Evolutionary conservation across 2,797 vertebrate species (phyloP), one percentile per base, ranked within the genome.

Genomic region (Molossus molossus): DNA sequence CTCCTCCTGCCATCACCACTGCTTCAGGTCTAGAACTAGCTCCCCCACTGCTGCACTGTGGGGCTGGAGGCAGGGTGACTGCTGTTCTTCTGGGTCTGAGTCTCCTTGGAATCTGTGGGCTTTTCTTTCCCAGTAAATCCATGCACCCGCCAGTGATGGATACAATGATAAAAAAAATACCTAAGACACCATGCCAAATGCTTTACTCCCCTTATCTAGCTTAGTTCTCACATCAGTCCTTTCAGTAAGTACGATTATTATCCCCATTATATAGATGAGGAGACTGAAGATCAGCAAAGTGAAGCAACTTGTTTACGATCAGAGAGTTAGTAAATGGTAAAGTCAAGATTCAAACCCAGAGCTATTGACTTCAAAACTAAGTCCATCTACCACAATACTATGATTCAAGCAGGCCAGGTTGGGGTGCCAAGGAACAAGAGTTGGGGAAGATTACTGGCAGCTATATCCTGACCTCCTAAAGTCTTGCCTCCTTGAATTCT

Each of bases 281-380:
- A 91, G 37, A 64, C 25, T 40, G 6, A 79, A 55, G 45, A 60
- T 67, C 64, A 86, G 18, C 60, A 57, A 76, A 15, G 53, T 45
- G n/a, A 93, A 92, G 17, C n/a, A 6, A 90, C 73, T 75, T 77
- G 25, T 70, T 92, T 10, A 65, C 4, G 29, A 57, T 53, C 72
- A 64, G 67, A 87, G 4, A 87, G 84, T 33, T 91, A 65, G 48
- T 91, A 64, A 88, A 23, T 80, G 55, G 8, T 80, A 81, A 96
- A 95, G 27, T 14, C 45, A 89, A 75, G 62, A 87, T 94, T 94
- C 12, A 27, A 79, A 95, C 29, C 65, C 27, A 80, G 70, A 90
- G 27, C 83, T 79, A 77, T 8, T 77, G 70, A 94, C 77, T 90
- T 94, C 23, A 95, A 70, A 53, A 90, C 64, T 57, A 90, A 88